phyloP scores from a whole-genome alignment of 2,797 vertebrate genomes.

The Schizopygopsis pylzovi region DNA sequence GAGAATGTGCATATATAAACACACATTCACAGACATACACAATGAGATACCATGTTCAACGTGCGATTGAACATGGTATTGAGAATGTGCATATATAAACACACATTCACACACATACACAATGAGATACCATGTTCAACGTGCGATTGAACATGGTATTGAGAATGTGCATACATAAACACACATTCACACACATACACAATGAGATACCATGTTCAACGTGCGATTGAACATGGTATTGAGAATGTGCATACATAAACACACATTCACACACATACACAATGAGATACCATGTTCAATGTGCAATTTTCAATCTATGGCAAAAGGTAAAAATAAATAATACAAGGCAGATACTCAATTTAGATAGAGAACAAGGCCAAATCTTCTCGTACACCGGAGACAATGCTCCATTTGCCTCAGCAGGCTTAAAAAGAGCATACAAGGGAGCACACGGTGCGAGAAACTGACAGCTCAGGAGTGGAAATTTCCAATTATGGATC shows the following conservation, averaged over 20 bases:
- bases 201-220: too few species aligned
- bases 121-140: too few species aligned
- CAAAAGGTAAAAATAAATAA: slow-evolving; percentile 63
- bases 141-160: too few species aligned
- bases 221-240: too few species aligned
- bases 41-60: too few species aligned
- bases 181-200: too few species aligned
- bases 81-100: too few species aligned
- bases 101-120: too few species aligned
- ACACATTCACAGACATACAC: too few species aligned
- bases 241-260: slow-evolving; percentile 54
- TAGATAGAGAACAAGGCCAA: slow-evolving; percentile 79
- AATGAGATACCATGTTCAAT: slow-evolving; percentile 68
- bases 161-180: slow-evolving; percentile 50
- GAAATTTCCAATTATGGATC: slow-evolving; percentile 80
- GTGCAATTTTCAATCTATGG: slow-evolving; percentile 78
- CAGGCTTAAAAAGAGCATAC: slow-evolving; percentile 78
- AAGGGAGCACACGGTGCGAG: slow-evolving; percentile 73
- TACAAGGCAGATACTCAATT: slow-evolving; percentile 86
- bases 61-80: too few species aligned
- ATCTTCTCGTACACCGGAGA: slow-evolving; percentile 75
- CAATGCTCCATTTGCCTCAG: slow-evolving; percentile 77
- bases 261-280: slow-evolving; percentile 6
- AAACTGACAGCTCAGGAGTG: slow-evolving; percentile 73
- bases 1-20: too few species aligned